Percentiles rank a stretch among this genome's conserved stretches.
Evolutionary conservation across 1,140 invertebrate species (phyloP).

Genomic region (Aculops lycopersici): DNA sequence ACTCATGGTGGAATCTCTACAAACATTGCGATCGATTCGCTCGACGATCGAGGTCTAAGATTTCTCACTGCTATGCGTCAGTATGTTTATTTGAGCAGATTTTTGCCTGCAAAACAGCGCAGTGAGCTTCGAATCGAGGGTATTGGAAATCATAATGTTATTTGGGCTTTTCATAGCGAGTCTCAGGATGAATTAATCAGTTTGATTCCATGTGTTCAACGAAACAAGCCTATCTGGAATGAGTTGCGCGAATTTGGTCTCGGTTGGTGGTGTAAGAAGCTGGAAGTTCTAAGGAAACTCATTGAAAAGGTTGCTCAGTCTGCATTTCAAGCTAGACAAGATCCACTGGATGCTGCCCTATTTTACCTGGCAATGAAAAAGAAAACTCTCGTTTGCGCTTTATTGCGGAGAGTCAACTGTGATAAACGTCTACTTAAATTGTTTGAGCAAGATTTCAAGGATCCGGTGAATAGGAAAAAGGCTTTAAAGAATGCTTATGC

Average conservation of each 20-base stretch:
- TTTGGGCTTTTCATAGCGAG: slow-evolving; percentile 98
- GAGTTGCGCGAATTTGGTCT: slow-evolving; percentile 63
- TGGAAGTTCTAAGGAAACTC: slow-evolving; percentile 39
- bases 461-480: slow-evolving; percentile 77
- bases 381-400: slow-evolving; percentile 74
- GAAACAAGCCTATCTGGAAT: slow-evolving; percentile 40
- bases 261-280: slow-evolving; percentile 83
- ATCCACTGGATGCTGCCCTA: slow-evolving; percentile 83
- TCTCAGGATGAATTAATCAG: slow-evolving; percentile 74
- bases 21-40: slow-evolving; percentile 26
- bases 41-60: slow-evolving; percentile 85
- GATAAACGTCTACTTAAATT: slow-evolving; percentile 77
- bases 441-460: slow-evolving; percentile 69
- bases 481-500: slow-evolving; percentile 91
- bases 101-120: slow-evolving; percentile 55
- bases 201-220: slow-evolving; percentile 42
- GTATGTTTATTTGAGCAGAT: slow-evolving; percentile 68
- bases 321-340: slow-evolving; percentile 52
- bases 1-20: neutral
- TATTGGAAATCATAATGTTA: slow-evolving; percentile 60
- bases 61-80: slow-evolving; percentile 91
- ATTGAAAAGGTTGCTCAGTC: slow-evolving; percentile 68
- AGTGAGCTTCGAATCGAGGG: slow-evolving; percentile 55
- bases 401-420: slow-evolving; percentile 42
- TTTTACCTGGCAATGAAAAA: slow-evolving; percentile 97